A percentile compares a stretch with the other conserved stretches of the same genome.
These are phyloP conservation scores for Pseudomugil gertrudae DNA, from an alignment of 2,797 vertebrate genomes.

Conservation along the genomic window DNA sequence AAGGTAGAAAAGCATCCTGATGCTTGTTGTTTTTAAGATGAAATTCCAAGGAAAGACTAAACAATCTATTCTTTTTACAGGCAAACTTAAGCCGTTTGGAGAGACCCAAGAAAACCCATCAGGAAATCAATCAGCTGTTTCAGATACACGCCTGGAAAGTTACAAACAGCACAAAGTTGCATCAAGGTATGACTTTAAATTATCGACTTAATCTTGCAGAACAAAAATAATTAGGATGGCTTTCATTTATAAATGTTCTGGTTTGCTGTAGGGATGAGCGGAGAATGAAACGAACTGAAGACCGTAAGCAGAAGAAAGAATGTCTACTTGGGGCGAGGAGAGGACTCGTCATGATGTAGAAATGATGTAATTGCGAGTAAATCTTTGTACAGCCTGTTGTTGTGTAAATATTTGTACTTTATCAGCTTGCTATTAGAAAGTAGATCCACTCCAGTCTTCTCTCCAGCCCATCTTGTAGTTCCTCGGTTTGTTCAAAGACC, in stretches of 20 bases:
- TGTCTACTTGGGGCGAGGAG: slow-evolving; percentile 83
- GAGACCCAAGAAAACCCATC: slow-evolving; percentile 81
- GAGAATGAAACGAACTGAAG: slow-evolving; percentile 75
- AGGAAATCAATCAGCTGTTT: slow-evolving; percentile 61
- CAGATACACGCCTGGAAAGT: slow-evolving; percentile 79
- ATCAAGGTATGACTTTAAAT: slow-evolving; percentile 78
- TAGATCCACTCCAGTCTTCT: not conserved
- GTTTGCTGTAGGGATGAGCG: slow-evolving; percentile 80
- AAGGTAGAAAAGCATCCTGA: slow-evolving; percentile 77
- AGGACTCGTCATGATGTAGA: slow-evolving; percentile 81
- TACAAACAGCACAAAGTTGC: slow-evolving; percentile 88
- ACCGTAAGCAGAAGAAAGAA: slow-evolving; percentile 89
- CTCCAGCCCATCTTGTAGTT: too few relatives aligned
- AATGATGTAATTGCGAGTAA: not conserved
- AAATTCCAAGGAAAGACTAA: not conserved
- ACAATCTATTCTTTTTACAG: slow-evolving; percentile 63
- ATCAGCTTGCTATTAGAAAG: not conserved
- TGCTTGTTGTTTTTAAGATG: too few relatives aligned
- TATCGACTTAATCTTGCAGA: fast-evolving
- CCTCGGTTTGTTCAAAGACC: not conserved
- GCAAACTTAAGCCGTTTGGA: slow-evolving; percentile 90
- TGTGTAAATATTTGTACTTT: slow-evolving; percentile 62
- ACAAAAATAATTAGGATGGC: fast-evolving
- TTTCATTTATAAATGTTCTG: not conserved
- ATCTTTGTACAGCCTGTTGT: slow-evolving; percentile 36